A percentile compares a stretch with the other conserved stretches of the same genome.
Conservation (phyloP, 2,888 invertebrate species). For the Punctoribates punctum region DNA sequence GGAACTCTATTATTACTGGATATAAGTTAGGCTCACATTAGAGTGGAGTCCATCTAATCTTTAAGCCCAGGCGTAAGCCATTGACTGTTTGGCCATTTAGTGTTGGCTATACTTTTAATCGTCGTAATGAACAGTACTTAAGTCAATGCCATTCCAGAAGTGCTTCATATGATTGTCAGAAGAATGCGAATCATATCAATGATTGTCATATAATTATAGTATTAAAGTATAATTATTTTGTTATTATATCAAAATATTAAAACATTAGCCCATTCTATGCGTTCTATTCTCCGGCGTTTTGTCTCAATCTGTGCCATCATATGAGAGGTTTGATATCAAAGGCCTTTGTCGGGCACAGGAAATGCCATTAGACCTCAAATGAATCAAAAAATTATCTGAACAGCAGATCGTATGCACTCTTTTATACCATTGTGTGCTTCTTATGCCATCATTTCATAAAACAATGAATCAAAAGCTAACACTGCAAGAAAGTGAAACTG, state of each 20-base stretch:
- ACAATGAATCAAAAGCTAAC: constrained; percentile 7
- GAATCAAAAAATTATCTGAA: constrained; percentile 24
- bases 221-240: constrained; percentile 20
- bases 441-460: neutral
- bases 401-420: neutral
- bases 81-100: constrained; percentile 5
- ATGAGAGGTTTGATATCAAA: neutral
- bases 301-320: neutral
- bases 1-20: constrained; percentile 6
- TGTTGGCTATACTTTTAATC: constrained; percentile 5
- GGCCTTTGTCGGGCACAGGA: constrained; percentile 15
- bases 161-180: neutral
- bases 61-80: constrained; percentile 10
- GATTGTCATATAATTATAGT: constrained; percentile 6
- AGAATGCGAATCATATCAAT: constrained; percentile 8
- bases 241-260: constrained; percentile 10
- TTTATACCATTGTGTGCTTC: neutral
- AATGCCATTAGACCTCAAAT: constrained; percentile 25
- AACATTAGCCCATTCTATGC: neutral
- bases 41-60: neutral
- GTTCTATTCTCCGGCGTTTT: neutral
- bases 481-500: neutral
- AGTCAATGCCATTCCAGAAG: neutral
- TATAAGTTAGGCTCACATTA: neutral
- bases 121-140: constrained; percentile 11